A percentile compares a stretch with the other conserved stretches of the same genome.
phyloP scores from a whole-genome alignment of 2,113 vertebrate genomes.

The Eira barbara region DNA sequence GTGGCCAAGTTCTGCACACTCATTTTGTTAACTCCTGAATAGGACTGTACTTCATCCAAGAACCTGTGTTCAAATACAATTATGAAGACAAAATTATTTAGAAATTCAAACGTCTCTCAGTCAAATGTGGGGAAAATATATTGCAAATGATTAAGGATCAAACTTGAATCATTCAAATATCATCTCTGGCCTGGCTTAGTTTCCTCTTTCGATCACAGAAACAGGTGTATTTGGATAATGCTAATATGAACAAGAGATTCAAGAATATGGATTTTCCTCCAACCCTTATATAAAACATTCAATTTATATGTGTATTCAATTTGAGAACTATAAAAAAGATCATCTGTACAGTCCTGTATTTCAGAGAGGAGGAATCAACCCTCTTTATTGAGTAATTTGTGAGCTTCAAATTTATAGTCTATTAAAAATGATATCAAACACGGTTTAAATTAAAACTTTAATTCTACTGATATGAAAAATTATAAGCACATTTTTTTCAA shows the following conservation, averaged over 20 bases:
- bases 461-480: neutral
- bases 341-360: neutral
- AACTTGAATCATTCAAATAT: neutral
- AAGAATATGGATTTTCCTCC: neutral
- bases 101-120: neutral
- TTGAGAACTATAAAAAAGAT: neutral
- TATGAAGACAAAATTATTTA: neutral
- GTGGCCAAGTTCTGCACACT: conserved; percentile 97
- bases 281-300: neutral
- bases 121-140: neutral
- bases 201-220: neutral
- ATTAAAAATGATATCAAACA: conserved; percentile 24
- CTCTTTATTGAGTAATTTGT: neutral
- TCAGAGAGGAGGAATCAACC: neutral
- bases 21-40: conserved; percentile 98
- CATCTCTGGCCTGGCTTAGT: neutral
- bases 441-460: neutral
- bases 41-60: conserved; percentile 97
- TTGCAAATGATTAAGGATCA: neutral
- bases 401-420: conserved; percentile 3
- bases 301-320: neutral
- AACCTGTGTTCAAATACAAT: conserved; percentile 83
- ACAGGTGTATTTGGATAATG: neutral
- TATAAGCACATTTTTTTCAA: neutral
- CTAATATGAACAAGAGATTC: neutral